Conservation (phyloP, 1,140 invertebrate genomes). For the Gonioctena quinquepunctata region DNA sequence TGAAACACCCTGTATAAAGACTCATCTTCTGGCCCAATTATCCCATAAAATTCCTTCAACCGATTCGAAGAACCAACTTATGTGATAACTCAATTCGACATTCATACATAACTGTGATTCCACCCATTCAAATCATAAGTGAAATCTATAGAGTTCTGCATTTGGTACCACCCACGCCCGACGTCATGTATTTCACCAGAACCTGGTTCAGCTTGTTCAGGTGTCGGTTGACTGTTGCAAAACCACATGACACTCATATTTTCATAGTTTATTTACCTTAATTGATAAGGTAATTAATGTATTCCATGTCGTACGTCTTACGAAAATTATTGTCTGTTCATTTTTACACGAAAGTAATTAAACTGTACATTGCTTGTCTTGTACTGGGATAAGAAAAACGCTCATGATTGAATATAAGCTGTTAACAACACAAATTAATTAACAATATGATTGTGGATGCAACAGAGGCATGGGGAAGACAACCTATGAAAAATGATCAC, state of each 20-base stretch:
- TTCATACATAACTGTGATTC: no score
- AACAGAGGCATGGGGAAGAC: no score
- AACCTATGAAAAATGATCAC: no score
- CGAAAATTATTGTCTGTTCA: not conserved
- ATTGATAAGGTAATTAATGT: constrained; percentile 7
- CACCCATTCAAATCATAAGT: no score
- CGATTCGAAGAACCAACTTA: no score
- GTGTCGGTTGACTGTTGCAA: not conserved
- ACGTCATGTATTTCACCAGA: not conserved
- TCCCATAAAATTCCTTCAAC: no score
- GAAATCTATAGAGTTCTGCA: no score
- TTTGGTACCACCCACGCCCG: not conserved
- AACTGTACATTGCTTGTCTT: not conserved
- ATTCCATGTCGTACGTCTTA: not conserved
- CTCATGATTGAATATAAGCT: not conserved
- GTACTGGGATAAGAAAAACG: not conserved
- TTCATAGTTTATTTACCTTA: not conserved
- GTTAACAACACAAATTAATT: not conserved
- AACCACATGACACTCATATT: not conserved
- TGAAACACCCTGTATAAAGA: no score
- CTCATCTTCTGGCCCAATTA: no score
- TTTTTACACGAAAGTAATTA: constrained; percentile 4
- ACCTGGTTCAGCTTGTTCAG: not conserved
- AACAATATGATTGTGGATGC: not conserved
- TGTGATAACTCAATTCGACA: no score